These are phyloP conservation scores for Macrotrachela quadricornifera DNA, from an alignment of 1,140 invertebrate genomes.

Conservation along the genomic window DNA sequence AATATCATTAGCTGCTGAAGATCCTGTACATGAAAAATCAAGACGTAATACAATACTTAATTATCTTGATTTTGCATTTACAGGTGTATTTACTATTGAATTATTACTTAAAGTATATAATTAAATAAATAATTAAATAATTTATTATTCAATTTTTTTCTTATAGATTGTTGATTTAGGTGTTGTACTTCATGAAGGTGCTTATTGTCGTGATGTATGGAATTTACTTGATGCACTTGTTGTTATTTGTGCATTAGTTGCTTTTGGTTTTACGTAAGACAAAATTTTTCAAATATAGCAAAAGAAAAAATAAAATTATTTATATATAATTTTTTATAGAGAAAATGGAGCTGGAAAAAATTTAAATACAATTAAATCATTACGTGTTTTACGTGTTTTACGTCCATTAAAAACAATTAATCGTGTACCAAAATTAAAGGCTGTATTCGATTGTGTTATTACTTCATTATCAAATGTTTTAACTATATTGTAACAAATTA, in stretches of 20 bases:
- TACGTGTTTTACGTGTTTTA: constrained; percentile 86
- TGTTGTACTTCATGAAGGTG: constrained; percentile 79
- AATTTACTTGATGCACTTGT: constrained; percentile 84
- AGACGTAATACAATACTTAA: constrained; percentile 70
- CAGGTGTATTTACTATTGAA: constrained; percentile 95
- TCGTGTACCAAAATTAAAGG: constrained; percentile 75
- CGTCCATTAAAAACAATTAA: constrained; percentile 99
- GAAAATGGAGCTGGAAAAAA: constrained; percentile 42
- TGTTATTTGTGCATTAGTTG: constrained; percentile 85
- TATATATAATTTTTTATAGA: neutral
- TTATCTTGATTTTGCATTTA: constrained; percentile 98
- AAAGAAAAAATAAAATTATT: no score
- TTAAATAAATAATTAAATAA: neutral
- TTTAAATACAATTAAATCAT: constrained; percentile 94
- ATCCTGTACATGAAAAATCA: constrained; percentile 66
- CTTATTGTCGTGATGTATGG: constrained; percentile 50
- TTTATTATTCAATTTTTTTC: neutral
- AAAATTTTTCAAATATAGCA: neutral
- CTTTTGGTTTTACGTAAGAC: constrained; percentile 66
- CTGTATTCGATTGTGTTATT: constrained; percentile 99
- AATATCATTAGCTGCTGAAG: constrained; percentile 92
- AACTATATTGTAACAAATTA: constrained; percentile 67
- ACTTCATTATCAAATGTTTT: constrained; percentile 99
- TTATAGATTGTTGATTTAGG: constrained; percentile 77
- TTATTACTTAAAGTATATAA: constrained; percentile 56